Base-by-base conservation (phyloP, 2,797 vertebrate species). In the Ibycter americanus region DNA sequence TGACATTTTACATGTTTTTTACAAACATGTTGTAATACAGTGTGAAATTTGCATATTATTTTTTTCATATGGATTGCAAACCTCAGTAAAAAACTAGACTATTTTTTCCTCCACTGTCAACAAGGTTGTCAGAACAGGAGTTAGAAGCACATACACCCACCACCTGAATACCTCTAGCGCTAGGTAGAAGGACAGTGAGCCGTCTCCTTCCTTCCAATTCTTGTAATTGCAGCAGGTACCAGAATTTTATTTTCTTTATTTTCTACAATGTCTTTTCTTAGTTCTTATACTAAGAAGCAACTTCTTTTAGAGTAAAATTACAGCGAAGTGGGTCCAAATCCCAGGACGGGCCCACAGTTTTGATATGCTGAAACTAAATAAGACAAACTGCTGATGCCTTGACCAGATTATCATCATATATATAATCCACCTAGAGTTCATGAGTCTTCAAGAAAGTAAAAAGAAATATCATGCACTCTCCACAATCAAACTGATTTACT, bases 1-100 rank as follows among this genome's bases (percentile, higher is more conserved):
- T n/a, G 6, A 51, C 0, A 0, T 61, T 52, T 79, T 9, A 46
- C 8, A 34, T 8, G 3, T 0, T 18, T 89, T 82, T 78, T 66
- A 82, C 25, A 66, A 40, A 4, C 27, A 38, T 26, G 12, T 16
- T 52, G 4, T 5, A 63, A 49, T 9, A 34, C 11, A 44, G 44
- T 46, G 74, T 61, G n/a, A 70, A 82, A 70, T 55, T 4, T 8
- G 5, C 6, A 0, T 9, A 19, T 6, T 19, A 26, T 40, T 34
- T 54, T 44, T 61, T 23, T 29, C 1, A 3, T 49, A 65, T 8
- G 6, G 32, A 66, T 47, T 89, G 38, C 34, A 90, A 89, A 38
- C 22, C 29, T 85, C 27, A 56, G 9, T 71, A 14, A 58, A 82
- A 65, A 59, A 51, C 1, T 12, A 73, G 26, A 78, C 10, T 31